A percentile compares a stretch with the other conserved stretches of the same genome.
Evolutionary conservation across 2,797 vertebrate genomes (phyloP).

Genomic region (Anguilla megastoma): DNA sequence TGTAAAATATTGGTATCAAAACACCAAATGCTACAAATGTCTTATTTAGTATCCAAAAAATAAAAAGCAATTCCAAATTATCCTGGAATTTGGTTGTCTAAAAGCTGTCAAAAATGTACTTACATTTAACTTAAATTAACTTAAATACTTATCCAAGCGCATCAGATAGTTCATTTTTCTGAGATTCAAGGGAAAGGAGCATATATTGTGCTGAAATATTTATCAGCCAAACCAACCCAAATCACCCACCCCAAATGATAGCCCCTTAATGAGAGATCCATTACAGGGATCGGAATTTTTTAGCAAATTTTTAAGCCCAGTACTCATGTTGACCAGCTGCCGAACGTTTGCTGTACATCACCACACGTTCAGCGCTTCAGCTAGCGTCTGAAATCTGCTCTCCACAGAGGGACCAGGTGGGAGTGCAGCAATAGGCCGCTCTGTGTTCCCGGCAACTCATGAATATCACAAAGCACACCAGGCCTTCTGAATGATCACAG

Average conservation of each 20-base stretch:
- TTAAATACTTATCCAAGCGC: background rate
- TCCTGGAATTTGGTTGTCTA: too few species aligned
- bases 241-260: background rate
- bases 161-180: background rate
- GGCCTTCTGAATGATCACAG: slow-evolving; percentile 11
- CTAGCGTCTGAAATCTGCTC: background rate
- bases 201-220: background rate
- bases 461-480: background rate
- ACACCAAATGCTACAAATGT: too few species aligned
- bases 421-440: background rate
- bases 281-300: background rate
- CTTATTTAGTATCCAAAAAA: too few species aligned
- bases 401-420: background rate
- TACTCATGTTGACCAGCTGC: background rate
- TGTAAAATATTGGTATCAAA: too few species aligned
- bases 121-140: background rate
- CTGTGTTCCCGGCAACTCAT: slow-evolving; percentile 1
- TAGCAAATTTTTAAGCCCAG: background rate
- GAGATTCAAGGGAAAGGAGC: background rate
- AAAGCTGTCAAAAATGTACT: background rate
- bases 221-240: background rate
- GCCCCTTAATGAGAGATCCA: background rate
- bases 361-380: background rate
- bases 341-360: slow-evolving; percentile 1
- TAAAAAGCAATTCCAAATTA: too few species aligned